These are phyloP conservation scores for Conchocele bisecta DNA, from an alignment of 2,888 invertebrate species.

Conservation along the genomic window DNA sequence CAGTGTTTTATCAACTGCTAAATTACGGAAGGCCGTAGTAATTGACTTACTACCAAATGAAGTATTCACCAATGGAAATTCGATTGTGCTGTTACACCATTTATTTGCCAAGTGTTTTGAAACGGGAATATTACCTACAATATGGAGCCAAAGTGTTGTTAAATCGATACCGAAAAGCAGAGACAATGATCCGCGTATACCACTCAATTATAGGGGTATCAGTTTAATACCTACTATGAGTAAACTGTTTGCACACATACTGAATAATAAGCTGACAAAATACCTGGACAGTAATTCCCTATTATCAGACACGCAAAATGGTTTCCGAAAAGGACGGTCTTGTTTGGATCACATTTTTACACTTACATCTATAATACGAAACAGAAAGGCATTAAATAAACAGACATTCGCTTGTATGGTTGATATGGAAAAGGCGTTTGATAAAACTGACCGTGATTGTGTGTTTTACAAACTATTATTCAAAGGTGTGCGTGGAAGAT, in stretches of 20 bases:
- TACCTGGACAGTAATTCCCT: neutral
- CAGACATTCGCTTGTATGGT: slow-evolving; percentile 12
- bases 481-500: slow-evolving; percentile 8
- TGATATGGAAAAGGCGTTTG: slow-evolving; percentile 32
- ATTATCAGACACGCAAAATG: neutral
- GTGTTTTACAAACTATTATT: slow-evolving; percentile 7
- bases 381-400: neutral
- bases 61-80: neutral
- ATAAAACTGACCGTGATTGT: slow-evolving; percentile 4
- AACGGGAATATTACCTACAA: neutral
- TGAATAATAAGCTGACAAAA: neutral
- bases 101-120: neutral
- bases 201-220: neutral
- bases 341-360: slow-evolving; percentile 2
- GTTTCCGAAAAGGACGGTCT: neutral
- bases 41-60: neutral
- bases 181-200: neutral
- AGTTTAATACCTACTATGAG: neutral
- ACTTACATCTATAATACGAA: neutral
- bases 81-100: neutral
- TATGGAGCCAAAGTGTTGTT: neutral
- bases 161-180: neutral
- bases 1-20: neutral
- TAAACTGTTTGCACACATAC: neutral
- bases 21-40: neutral